Evolutionary conservation across 2,888 invertebrate genomes (phyloP).

Genomic region (Diplolepis rosae): DNA sequence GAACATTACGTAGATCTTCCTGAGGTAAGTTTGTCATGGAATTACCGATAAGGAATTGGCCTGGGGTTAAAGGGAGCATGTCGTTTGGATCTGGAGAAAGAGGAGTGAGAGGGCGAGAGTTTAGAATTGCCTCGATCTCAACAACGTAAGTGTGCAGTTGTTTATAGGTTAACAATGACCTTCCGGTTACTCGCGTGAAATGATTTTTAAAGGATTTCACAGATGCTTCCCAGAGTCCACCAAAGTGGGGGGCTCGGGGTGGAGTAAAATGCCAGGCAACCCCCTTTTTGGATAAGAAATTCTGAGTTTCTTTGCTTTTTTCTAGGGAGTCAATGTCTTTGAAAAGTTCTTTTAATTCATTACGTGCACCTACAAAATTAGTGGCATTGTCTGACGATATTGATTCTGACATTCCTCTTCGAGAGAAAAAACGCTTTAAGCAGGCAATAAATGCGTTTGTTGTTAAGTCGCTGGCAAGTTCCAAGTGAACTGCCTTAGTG

Average conservation of each 20-base stretch:
- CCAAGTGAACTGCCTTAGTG: conserved; percentile 60
- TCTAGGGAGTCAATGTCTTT: not conserved
- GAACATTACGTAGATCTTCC: not conserved
- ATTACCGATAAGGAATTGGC: no score
- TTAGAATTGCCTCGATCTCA: no score
- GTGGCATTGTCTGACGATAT: no score
- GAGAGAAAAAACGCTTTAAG: conserved; percentile 60
- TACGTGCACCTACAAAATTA: conserved; percentile 55
- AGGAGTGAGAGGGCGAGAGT: no score
- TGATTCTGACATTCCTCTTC: conserved; percentile 54
- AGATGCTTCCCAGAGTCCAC: no score
- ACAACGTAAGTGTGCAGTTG: no score
- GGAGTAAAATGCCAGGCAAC: conserved; percentile 33
- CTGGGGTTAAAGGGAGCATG: no score
- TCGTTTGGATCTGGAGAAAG: no score
- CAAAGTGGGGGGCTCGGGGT: no score
- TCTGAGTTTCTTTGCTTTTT: no score
- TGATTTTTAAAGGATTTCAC: conserved; percentile 8
- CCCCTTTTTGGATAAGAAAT: conserved; percentile 32
- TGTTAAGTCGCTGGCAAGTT: no score
- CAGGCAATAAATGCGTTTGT: no score
- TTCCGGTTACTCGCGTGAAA: not conserved
- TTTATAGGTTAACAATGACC: not conserved
- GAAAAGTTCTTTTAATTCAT: conserved; percentile 45
- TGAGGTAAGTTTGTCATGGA: not conserved